A percentile compares a stretch with the other conserved stretches of the same genome.
Conservation (phyloP, 1,140 invertebrate genomes). For the Piezodorus guildinii region DNA sequence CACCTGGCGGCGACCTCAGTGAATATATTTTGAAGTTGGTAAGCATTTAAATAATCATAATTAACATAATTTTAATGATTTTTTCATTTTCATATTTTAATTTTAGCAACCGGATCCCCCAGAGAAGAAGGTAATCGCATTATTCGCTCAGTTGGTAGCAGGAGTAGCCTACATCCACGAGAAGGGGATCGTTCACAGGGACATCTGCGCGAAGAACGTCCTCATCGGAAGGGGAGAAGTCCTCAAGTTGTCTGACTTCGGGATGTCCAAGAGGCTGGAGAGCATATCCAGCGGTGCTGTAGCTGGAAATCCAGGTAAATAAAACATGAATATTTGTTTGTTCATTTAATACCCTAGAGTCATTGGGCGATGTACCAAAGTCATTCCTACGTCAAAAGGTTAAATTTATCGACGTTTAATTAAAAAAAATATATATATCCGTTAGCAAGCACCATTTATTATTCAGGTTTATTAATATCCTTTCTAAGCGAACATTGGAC, state of each 20-base stretch:
- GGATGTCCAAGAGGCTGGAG: conserved; percentile 11
- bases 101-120: not conserved
- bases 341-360: no score
- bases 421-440: no score
- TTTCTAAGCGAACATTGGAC: no score
- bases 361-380: no score
- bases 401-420: no score
- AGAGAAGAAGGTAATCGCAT: not conserved
- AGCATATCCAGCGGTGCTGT: conserved; percentile 10
- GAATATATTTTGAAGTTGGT: not conserved
- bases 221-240: not conserved
- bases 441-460: no score
- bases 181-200: conserved; percentile 14
- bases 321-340: no score
- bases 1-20: not conserved
- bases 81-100: not conserved
- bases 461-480: no score
- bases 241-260: conserved; percentile 14
- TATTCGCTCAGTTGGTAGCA: not conserved
- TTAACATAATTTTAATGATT: no score
- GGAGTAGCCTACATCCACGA: conserved; percentile 11
- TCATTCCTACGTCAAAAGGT: no score
- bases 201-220: conserved; percentile 15
- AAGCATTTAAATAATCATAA: not conserved
- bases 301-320: conserved; percentile 1